These are phyloP conservation scores for Elanus axillaris DNA, from an alignment of 2,113 vertebrate genomes.

Conservation along the genomic window DNA sequence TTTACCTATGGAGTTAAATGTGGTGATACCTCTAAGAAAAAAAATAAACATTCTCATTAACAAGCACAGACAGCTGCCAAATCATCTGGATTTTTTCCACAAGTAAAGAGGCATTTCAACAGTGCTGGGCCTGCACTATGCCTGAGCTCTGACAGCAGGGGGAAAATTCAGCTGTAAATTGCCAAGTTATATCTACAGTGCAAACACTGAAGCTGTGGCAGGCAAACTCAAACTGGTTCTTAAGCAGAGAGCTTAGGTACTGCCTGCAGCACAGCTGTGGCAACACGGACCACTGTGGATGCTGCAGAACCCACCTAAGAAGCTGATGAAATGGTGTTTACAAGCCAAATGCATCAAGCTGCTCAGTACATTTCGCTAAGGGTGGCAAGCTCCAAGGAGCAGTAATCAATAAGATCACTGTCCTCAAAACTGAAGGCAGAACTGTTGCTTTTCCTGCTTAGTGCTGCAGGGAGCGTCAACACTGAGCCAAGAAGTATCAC, in stretches of 20 bases:
- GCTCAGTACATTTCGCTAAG: background rate
- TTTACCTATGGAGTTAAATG: background rate
- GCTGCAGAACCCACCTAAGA: background rate
- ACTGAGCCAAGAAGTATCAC: background rate
- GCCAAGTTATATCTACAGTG: rapidly evolving
- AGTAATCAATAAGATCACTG: background rate
- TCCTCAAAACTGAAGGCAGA: background rate
- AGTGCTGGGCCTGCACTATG: background rate
- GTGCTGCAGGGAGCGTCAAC: background rate
- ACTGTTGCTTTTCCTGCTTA: background rate
- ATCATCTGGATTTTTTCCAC: background rate
- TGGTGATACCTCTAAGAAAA: background rate
- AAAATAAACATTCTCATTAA: background rate
- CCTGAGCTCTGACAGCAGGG: background rate
- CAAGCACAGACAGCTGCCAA: background rate
- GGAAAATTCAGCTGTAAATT: background rate
- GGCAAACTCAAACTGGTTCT: background rate
- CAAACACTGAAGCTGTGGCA: background rate
- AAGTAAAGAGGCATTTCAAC: background rate
- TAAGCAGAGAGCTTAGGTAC: background rate
- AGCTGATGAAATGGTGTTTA: background rate
- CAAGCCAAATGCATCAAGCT: background rate
- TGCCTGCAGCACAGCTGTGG: background rate
- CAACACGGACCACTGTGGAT: rapidly evolving
- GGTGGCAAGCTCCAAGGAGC: background rate